Base-by-base conservation (phyloP, 1,140 invertebrate genomes). In the Planococcus citri region DNA sequence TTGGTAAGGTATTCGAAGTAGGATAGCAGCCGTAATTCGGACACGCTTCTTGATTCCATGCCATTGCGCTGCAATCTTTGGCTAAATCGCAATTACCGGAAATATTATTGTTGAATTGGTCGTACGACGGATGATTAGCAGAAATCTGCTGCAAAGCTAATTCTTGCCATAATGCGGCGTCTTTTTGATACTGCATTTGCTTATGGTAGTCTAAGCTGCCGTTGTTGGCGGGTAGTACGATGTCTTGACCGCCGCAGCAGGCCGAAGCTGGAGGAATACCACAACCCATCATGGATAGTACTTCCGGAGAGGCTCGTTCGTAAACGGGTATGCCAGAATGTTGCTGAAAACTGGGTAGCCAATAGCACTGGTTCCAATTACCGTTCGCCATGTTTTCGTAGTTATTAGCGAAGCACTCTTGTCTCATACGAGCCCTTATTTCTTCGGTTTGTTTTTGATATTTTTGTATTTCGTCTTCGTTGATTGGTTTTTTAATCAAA, bases 81-180 rank as follows among this genome's bases (percentile, higher is more conserved):
- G 33, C 27, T 33, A n/a, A 27, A 68, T 68, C 24, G 27, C 27
- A 33, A 27, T 22, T 17, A 67, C n/a, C 8, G 57, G 41, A 17
- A 22, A 37, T 69, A 69, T 72, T 57, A 64, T 61, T 58, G 68
- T 71, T 25, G 67, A 38, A 14, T 21, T 68, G 27, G 33, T 51
- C 68, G 41, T 69, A 21, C 6, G 57, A 33, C 20, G 57, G 22
- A 33, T 67, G 61, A 68, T 68, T 68, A 12, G 21, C 17, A 14
- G 68, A 64, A 0, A 68, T 38, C 22, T 72, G 67, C 78, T 86
- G 80, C 0, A 82, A 80, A 1, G 72, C 73, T 2, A 51, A 51
- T 74, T 87, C 85, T 72, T 87, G 86, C 85, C 86, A 87, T 79
- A 86, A 82, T 0, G 82, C 82, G 69, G 86, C 51, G n/a, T 72